Evolutionary conservation across 2,797 vertebrate species (phyloP), one percentile per base, ranked within the genome.

Genomic region (Spheniscus humboldti): DNA sequence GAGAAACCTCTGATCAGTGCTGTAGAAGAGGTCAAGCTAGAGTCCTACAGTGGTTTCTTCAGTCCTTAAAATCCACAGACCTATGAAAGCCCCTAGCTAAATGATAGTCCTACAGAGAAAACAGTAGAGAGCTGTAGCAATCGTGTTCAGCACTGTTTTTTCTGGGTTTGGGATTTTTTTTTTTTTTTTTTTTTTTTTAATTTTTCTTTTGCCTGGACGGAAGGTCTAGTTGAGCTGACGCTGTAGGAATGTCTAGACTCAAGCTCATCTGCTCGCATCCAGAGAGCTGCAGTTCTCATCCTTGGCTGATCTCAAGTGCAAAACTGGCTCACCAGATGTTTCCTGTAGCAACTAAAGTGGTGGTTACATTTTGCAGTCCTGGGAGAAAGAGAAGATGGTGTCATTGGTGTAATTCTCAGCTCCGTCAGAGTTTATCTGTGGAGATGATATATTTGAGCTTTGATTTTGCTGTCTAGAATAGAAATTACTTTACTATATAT

Each of bases 111-210:
- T 60, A 1, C 20, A 22, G 13, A 18, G 52, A 23, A 31, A 45
- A 3, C 10, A 71, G 37, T 4, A 33, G 55, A 56, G 52, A 60
- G 9, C 64, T 67, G 19, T 20, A 64, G 60, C 63, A 4, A 0
- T 56, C 0, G 0, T 41, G 33, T 39, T 79, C 35, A 8, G 48
- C 37, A 2, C 30, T 43, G 41, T 0, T 22, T 78, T 75, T 48
- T 41, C 23, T 22, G 31, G 4, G 5, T 33, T 72, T 64, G 25
- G 39, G 19, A 5, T 64, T 35, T 25, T 35, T 9, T 35, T 35
- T 35, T 37, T 25, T 39, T 24, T 31, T 41, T 6, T 41, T 15
- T 41, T 55, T 23, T 25, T 35, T 64, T 6, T 2, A 2, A 9
- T 57, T 75, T 55, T 1, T 69, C 43, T 53, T 90, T 80, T 64